phyloP scores from a whole-genome alignment of 2,888 invertebrate species.

The Calameuta filiformis region DNA sequence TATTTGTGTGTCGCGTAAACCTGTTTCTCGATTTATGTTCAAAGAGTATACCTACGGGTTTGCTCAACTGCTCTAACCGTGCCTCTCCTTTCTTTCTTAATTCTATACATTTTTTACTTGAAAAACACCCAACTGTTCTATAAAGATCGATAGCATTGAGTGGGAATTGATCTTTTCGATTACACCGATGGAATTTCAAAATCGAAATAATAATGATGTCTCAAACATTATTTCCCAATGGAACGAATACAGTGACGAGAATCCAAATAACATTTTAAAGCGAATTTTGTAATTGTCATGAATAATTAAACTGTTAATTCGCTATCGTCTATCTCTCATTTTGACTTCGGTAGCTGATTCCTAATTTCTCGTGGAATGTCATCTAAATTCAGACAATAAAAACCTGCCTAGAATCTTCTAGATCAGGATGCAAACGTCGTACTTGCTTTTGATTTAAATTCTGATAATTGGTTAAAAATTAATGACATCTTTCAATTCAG shows the following conservation, averaged over 20 bases:
- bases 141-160: not conserved
- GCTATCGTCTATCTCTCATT: not conserved
- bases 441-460: not conserved
- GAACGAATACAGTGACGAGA: not conserved
- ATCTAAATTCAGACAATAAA: not conserved
- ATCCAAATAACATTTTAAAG: not conserved
- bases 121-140: not conserved
- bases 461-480: not conserved
- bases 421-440: not conserved
- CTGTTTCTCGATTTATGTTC: conserved; percentile 33
- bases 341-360: not conserved
- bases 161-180: not conserved
- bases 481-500: not conserved
- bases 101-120: not conserved
- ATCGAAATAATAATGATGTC: not conserved
- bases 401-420: not conserved
- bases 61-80: not conserved
- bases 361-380: not conserved
- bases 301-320: not conserved
- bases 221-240: not conserved
- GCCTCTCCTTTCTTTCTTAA: not conserved
- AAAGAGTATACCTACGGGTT: conserved; percentile 23
- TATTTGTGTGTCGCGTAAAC: conserved; percentile 19
- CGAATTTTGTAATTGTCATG: not conserved
- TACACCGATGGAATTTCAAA: not conserved